These are phyloP conservation scores for Drosophila nasuta DNA, from an alignment of 1,140 invertebrate species.

Conservation along the genomic window DNA sequence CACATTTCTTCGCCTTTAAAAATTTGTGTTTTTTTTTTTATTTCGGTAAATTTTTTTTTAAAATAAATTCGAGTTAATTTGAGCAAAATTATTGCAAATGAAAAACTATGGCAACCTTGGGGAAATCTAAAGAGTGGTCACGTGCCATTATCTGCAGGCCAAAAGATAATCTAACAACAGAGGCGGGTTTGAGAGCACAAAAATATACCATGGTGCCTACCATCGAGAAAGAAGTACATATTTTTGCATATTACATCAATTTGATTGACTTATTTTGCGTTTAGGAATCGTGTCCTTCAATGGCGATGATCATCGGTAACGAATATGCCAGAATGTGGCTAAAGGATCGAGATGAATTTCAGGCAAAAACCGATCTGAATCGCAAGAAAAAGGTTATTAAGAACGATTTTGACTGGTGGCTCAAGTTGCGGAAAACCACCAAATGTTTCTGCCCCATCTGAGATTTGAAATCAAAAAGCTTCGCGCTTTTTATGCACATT, in stretches of 20 bases:
- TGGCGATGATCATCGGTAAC: constrained; percentile 45
- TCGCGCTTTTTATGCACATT: background rate
- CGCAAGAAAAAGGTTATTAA: constrained; percentile 52
- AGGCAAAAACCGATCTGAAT: constrained; percentile 16
- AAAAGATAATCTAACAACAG: constrained; percentile 56
- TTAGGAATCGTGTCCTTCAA: constrained; percentile 39
- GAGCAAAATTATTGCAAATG: background rate
- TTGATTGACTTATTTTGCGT: background rate
- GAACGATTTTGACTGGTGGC: constrained; percentile 74
- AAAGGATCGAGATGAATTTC: constrained; percentile 53
- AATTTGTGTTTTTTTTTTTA: background rate
- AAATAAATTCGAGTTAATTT: background rate
- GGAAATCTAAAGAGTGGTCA: constrained; percentile 50
- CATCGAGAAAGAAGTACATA: constrained; percentile 54
- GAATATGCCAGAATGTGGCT: constrained; percentile 73
- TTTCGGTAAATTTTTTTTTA: background rate
- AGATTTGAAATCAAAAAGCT: background rate
- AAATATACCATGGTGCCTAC: constrained; percentile 40
- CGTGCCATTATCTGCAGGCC: constrained; percentile 33
- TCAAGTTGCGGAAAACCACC: constrained; percentile 53
- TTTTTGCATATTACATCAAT: background rate
- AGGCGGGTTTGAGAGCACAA: constrained; percentile 32
- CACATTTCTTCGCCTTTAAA: background rate
- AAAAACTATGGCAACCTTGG: constrained; percentile 14
- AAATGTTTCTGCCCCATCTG: constrained; percentile 50